These are phyloP conservation scores for Drosophila subobscura DNA, from an alignment of 1,140 invertebrate species.

Conservation along the genomic window DNA sequence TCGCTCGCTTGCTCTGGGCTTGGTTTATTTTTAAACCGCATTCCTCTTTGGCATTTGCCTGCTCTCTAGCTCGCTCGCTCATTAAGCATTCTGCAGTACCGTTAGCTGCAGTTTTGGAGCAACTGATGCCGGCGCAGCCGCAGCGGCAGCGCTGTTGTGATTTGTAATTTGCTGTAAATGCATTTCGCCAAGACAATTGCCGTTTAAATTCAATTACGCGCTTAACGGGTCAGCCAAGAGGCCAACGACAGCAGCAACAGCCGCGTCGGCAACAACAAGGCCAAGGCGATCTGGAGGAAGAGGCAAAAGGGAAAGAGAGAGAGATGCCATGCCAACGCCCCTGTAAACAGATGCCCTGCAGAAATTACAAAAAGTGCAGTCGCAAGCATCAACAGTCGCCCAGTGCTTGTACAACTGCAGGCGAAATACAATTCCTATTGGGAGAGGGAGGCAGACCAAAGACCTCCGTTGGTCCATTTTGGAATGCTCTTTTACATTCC, in stretches of 20 bases:
- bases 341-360: conserved; percentile 39
- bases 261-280: conserved; percentile 21
- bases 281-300: conserved; percentile 24
- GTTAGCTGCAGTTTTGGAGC: conserved; percentile 62
- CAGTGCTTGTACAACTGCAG: conserved; percentile 35
- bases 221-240: conserved; percentile 59
- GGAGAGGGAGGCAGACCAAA: conserved; percentile 17
- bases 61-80: conserved; percentile 25
- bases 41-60: conserved; percentile 59
- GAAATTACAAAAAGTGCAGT: conserved; percentile 22
- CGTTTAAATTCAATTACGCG: conserved; percentile 71
- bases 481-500: conserved; percentile 55
- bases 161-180: conserved; percentile 48
- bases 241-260: conserved; percentile 37
- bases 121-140: conserved; percentile 16
- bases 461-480: conserved; percentile 73
- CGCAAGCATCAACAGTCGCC: conserved; percentile 17
- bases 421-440: conserved; percentile 62
- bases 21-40: conserved; percentile 80
- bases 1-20: conserved; percentile 40
- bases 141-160: conserved; percentile 18
- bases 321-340: conserved; percentile 33
- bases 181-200: conserved; percentile 63
- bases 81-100: conserved; percentile 48
- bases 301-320: conserved; percentile 3